Base-by-base conservation (phyloP, 2,797 vertebrate genomes). In the Knipowitschia caucasica region DNA sequence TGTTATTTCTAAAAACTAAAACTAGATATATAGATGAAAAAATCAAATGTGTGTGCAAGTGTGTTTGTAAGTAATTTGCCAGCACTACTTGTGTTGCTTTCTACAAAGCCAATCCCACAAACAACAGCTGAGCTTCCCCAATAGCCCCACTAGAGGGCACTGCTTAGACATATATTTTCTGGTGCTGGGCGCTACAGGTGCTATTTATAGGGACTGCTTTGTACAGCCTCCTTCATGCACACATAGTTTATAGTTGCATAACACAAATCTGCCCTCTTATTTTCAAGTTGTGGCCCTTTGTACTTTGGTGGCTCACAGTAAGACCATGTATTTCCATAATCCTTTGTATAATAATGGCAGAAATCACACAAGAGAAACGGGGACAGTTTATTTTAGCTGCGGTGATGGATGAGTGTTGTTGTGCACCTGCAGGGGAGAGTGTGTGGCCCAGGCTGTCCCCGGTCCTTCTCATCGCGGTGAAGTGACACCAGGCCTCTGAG, bases 71-170 rank as follows among this genome's bases (percentile, higher is more conserved):
- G n/a, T n/a, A n/a, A n/a, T n/a, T n/a, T n/a, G n/a, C n/a, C n/a
- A n/a, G n/a, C n/a, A n/a, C n/a, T n/a, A n/a, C n/a, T n/a, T n/a
- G n/a, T n/a, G n/a, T n/a, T n/a, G n/a, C n/a, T n/a, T n/a, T n/a
- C n/a, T n/a, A n/a, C n/a, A n/a, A n/a, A n/a, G n/a, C n/a, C n/a
- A n/a, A n/a, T n/a, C n/a, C n/a, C n/a, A 46, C 17, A 4, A 2
- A 4, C 23, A n/a, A 3, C 31, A 17, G 11, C 17, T n/a, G 15
- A 14, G 2, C 23, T 44, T 27, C 8, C 17, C 3, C 20, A 24
- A 6, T 17, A 44, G 39, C n/a, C 64, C 50, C 74, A 78, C 50
- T 25, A 87, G 87, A 69, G 83, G 82, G 75, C 77, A 62, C 29
- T 81, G 67, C 80, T 82, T 75, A 33, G 54, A 59, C 14, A 65